Evolutionary conservation across 2,888 invertebrate species (phyloP).

Genomic region (Andrena flavipes): DNA sequence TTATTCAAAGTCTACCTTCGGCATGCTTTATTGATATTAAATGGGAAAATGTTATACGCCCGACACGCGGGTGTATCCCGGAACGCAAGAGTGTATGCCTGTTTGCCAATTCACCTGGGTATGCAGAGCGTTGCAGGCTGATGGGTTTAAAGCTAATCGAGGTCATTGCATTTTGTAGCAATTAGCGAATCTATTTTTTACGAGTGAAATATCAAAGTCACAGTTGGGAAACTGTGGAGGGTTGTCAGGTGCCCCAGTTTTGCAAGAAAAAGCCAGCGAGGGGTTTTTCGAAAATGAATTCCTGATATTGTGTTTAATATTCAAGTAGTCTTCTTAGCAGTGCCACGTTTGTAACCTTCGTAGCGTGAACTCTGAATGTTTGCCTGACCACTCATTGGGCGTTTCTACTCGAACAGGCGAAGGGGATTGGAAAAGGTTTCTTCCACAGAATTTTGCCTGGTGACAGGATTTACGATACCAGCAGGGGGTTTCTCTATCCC

Average conservation of each 20-base stretch:
- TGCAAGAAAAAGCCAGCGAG: too few species aligned
- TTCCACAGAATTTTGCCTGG: slow-evolving; percentile 15
- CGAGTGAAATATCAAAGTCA: too few species aligned
- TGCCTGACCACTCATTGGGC: not conserved
- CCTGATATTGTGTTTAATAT: not conserved
- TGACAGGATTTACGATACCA: not conserved
- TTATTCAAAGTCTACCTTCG: slow-evolving; percentile 4
- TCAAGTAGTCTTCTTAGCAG: not conserved
- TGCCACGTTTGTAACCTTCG: too few species aligned
- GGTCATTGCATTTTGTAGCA: too few species aligned
- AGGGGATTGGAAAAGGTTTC: not conserved
- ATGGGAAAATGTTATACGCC: not conserved
- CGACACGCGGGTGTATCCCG: not conserved
- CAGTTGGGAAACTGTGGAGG: too few species aligned
- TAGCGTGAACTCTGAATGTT: not conserved
- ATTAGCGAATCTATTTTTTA: too few species aligned
- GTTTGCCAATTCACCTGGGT: not conserved
- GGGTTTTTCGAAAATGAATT: not conserved
- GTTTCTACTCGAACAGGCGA: not conserved
- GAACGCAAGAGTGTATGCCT: not conserved
- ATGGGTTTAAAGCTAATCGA: too few species aligned
- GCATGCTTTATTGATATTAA: slow-evolving; percentile 38
- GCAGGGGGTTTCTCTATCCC: not conserved
- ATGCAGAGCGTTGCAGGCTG: too few species aligned
- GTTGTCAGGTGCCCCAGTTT: too few species aligned